A percentile compares a stretch with the other conserved stretches of the same genome.
These are phyloP conservation scores for Drosophila mayaguana DNA, from an alignment of 2,888 invertebrate species.

Conservation along the genomic window DNA sequence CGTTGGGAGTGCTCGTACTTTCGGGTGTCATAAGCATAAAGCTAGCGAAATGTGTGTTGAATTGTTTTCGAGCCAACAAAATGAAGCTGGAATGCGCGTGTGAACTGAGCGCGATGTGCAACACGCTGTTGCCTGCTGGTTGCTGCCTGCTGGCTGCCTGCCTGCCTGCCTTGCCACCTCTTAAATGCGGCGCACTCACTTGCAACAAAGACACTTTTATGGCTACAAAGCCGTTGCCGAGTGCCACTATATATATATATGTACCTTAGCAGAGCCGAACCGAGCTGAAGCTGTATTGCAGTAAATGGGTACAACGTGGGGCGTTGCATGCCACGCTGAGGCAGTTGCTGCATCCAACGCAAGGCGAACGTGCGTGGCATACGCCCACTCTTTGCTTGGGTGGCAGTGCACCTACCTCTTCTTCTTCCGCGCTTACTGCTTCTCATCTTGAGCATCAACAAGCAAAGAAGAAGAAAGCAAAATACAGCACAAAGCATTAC, in stretches of 20 bases:
- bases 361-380: conserved; percentile 42
- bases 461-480: conserved; percentile 15
- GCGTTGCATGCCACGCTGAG: conserved; percentile 21
- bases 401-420: neutral
- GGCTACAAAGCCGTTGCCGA: conserved; percentile 54
- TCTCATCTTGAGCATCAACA: conserved; percentile 43
- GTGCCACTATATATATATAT: conserved; percentile 29
- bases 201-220: conserved; percentile 72
- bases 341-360: neutral
- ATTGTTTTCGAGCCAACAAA: conserved; percentile 63
- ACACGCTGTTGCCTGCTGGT: conserved; percentile 13
- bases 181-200: conserved; percentile 72
- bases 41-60: conserved; percentile 52
- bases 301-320: conserved; percentile 32
- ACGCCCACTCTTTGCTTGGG: conserved; percentile 6
- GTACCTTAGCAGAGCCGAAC: conserved; percentile 3
- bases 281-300: conserved; percentile 38
- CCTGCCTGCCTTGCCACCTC: conserved; percentile 30
- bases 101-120: conserved; percentile 15
- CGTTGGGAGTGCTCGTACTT: conserved; percentile 8
- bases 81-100: conserved; percentile 9
- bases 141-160: neutral
- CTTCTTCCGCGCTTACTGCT: neutral
- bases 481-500: conserved; percentile 38
- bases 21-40: conserved; percentile 45